phyloP scores from a whole-genome alignment of 2,888 invertebrate species.

The Drosophila borborema region DNA sequence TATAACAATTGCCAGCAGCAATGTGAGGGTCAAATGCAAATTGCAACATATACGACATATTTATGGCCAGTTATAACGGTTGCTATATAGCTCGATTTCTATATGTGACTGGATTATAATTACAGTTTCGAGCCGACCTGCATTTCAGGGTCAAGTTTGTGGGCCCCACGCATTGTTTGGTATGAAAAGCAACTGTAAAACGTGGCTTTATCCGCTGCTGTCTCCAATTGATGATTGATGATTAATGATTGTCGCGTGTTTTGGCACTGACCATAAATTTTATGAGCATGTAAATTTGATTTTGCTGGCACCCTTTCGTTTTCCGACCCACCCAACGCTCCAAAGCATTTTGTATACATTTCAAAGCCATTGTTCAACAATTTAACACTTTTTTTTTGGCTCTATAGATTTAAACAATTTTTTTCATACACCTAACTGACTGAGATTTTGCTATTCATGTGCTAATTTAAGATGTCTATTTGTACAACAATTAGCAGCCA shows the following conservation, averaged over 20 bases:
- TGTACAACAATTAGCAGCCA: slow-evolving; percentile 76
- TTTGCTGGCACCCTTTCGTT: slow-evolving; percentile 64
- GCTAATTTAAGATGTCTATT: slow-evolving; percentile 61
- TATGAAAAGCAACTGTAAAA: slow-evolving; percentile 48
- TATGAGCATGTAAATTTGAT: slow-evolving; percentile 59
- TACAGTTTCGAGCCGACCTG: slow-evolving; percentile 27
- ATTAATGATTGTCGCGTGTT: slow-evolving; percentile 76
- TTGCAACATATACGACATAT: slow-evolving; percentile 66
- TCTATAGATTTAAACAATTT: slow-evolving; percentile 17
- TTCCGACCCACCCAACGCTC: slow-evolving; percentile 45
- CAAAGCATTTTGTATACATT: slow-evolving; percentile 42
- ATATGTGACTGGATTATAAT: slow-evolving; percentile 42
- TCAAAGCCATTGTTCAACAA: slow-evolving; percentile 55
- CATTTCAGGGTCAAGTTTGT: slow-evolving; percentile 62
- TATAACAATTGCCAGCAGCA: slow-evolving; percentile 46
- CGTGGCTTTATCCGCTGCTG: slow-evolving; percentile 22
- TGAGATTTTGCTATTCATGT: slow-evolving; percentile 29
- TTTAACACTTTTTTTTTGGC: slow-evolving; percentile 68
- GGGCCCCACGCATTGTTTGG: slow-evolving; percentile 23
- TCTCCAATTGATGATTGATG: slow-evolving; percentile 67
- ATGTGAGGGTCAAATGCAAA: slow-evolving; percentile 76
- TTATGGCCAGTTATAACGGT: slow-evolving; percentile 14
- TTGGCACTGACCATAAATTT: slow-evolving; percentile 39
- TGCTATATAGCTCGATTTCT: slow-evolving; percentile 10
- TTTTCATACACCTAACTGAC: slow-evolving; percentile 7